Conservation (phyloP, 2,113 vertebrate genomes). For the Stigmatopora argus region DNA sequence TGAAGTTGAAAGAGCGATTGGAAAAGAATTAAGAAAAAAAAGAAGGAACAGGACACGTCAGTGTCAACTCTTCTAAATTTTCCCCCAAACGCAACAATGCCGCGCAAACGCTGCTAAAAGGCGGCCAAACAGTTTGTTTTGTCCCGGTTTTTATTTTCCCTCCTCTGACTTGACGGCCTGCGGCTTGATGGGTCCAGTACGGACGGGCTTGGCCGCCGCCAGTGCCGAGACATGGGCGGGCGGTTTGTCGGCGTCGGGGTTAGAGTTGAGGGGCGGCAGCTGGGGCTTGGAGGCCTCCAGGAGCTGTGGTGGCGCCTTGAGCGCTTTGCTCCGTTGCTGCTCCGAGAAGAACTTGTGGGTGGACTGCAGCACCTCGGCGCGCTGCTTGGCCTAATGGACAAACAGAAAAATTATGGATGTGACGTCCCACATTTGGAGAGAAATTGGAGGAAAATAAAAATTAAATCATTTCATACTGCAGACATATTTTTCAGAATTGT, state of each 20-base stretch:
- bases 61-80: slow-evolving; percentile 29
- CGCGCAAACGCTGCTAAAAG: slow-evolving; percentile 37
- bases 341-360: slow-evolving; percentile 98
- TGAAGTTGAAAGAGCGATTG: slow-evolving; percentile 30
- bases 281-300: slow-evolving; percentile 42
- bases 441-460: no score
- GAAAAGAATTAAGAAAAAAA: slow-evolving; percentile 49
- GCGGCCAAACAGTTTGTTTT: slow-evolving; percentile 30
- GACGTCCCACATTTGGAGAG: neutral
- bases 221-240: slow-evolving; percentile 43
- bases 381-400: slow-evolving; percentile 88
- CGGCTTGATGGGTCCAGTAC: slow-evolving; percentile 98
- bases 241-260: slow-evolving; percentile 77
- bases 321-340: slow-evolving; percentile 83
- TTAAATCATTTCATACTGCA: no score
- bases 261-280: slow-evolving; percentile 72
- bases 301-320: slow-evolving; percentile 71
- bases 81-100: slow-evolving; percentile 22
- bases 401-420: neutral
- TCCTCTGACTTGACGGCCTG: slow-evolving; percentile 98
- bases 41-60: slow-evolving; percentile 70
- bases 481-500: no score
- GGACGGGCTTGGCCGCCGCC: slow-evolving; percentile 78
- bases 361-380: slow-evolving; percentile 97
- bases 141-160: slow-evolving; percentile 54